Evolutionary conservation across 2,113 vertebrate genomes (phyloP).

Genomic region (Ceyx margarethae): DNA sequence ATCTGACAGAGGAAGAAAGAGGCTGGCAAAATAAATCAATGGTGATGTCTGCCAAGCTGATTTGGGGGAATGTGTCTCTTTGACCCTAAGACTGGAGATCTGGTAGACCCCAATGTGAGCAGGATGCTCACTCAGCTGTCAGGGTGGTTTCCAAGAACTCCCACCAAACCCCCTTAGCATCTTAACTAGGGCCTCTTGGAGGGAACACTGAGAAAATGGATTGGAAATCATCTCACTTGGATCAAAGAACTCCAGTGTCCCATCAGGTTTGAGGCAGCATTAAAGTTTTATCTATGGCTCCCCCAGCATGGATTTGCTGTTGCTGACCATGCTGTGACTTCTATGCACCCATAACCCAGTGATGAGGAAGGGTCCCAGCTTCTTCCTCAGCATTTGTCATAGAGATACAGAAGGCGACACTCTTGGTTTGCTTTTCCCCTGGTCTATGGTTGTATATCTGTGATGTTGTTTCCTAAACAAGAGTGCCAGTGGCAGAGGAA

Average conservation of each 20-base stretch:
- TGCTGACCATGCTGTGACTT: not conserved
- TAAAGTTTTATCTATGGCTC: not conserved
- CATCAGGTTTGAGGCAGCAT: not conserved
- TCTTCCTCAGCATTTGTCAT: not conserved
- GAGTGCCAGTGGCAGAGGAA: conserved; percentile 59
- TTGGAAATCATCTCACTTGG: not conserved
- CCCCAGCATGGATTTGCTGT: not conserved
- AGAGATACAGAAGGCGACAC: not conserved
- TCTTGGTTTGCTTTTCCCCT: not conserved
- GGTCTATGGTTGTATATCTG: not conserved
- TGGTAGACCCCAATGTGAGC: not conserved
- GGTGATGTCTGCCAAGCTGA: not conserved
- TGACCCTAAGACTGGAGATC: not conserved
- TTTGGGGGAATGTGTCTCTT: not conserved
- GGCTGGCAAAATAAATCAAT: not conserved
- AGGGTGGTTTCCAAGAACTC: not conserved
- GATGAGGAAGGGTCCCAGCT: not conserved
- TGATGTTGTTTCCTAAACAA: conserved; percentile 57
- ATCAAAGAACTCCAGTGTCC: not conserved
- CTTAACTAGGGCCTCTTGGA: not conserved
- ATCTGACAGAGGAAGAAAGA: not conserved
- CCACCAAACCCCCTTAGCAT: not conserved
- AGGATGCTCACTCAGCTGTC: not conserved
- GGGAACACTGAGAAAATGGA: not conserved
- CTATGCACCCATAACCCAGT: not conserved